These are phyloP conservation scores for Drosophila ironensis DNA, from an alignment of 1,140 invertebrate genomes.

Conservation along the genomic window DNA sequence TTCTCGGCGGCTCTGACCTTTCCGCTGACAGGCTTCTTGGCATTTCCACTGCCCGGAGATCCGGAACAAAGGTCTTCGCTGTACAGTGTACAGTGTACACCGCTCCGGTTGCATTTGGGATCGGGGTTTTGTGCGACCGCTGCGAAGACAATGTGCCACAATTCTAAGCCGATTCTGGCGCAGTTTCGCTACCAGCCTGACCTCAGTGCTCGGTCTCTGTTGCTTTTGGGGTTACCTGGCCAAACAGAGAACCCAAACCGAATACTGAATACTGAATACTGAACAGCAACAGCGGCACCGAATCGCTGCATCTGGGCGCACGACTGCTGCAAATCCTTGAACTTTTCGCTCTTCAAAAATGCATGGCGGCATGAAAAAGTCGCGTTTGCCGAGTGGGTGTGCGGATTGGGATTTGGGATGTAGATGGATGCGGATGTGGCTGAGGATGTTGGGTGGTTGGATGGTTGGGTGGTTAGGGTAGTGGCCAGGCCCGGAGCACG, in stretches of 20 bases:
- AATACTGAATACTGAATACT: conserved; percentile 2
- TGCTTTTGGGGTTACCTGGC: no score
- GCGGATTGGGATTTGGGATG: neutral
- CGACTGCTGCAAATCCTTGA: conserved; percentile 62
- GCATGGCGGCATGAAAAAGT: conserved; percentile 50
- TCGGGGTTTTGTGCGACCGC: no score
- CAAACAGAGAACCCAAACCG: no score
- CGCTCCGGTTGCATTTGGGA: no score
- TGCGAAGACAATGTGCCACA: no score
- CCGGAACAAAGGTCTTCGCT: no score
- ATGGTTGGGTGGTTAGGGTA: no score
- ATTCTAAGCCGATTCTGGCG: no score
- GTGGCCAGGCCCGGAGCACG: neutral
- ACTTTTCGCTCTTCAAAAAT: conserved; percentile 75
- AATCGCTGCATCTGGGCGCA: conserved; percentile 67
- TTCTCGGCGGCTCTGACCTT: conserved; percentile 14
- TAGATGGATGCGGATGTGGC: neutral
- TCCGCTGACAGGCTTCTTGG: conserved; percentile 7
- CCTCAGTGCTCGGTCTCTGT: no score
- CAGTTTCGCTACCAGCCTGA: no score
- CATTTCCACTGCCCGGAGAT: conserved; percentile 4
- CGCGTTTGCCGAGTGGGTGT: neutral
- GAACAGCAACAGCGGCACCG: conserved; percentile 40
- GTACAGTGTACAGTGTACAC: no score
- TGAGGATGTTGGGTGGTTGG: neutral